Percentiles rank a stretch among this genome's conserved stretches.
Conservation (phyloP, 2,797 vertebrate species). For the Leptoclinus maculatus region DNA sequence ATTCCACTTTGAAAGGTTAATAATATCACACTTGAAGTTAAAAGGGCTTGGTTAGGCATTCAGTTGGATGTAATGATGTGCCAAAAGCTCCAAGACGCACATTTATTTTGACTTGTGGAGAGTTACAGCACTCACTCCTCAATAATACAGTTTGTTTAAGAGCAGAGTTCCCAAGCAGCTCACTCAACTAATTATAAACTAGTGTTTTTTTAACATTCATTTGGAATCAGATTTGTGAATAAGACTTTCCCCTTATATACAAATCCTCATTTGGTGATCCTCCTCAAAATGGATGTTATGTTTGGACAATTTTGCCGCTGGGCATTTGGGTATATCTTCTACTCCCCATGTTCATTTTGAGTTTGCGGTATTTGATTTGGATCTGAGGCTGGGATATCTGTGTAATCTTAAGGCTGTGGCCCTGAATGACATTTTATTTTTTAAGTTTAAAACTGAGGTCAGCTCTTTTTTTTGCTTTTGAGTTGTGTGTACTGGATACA, state of each 20-base stretch:
- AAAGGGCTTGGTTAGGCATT: constrained; percentile 54
- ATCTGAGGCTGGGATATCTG: constrained; percentile 66
- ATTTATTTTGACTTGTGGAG: constrained; percentile 69
- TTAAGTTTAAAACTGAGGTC: constrained; percentile 34
- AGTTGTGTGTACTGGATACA: not conserved
- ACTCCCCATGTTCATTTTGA: constrained; percentile 59
- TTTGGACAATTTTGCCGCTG: constrained; percentile 65
- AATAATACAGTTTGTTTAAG: constrained; percentile 68
- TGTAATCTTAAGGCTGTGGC: constrained; percentile 64
- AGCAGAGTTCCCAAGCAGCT: constrained; percentile 68
- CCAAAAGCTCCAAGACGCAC: constrained; percentile 56
- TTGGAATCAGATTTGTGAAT: constrained; percentile 74
- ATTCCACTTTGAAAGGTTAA: constrained; percentile 63
- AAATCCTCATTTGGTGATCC: constrained; percentile 64
- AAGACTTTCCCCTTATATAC: constrained; percentile 74
- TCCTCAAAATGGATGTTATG: constrained; percentile 75
- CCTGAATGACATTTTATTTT: constrained; percentile 55
- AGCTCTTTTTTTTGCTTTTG: constrained; percentile 14
- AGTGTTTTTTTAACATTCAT: constrained; percentile 67
- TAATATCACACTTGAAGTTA: constrained; percentile 63
- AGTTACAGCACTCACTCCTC: constrained; percentile 58
- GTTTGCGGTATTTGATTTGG: constrained; percentile 75
- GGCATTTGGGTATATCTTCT: constrained; percentile 60
- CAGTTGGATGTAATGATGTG: constrained; percentile 48
- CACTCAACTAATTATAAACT: constrained; percentile 69